Conservation (phyloP, 2,888 invertebrate genomes). For the Idaea biselata region DNA sequence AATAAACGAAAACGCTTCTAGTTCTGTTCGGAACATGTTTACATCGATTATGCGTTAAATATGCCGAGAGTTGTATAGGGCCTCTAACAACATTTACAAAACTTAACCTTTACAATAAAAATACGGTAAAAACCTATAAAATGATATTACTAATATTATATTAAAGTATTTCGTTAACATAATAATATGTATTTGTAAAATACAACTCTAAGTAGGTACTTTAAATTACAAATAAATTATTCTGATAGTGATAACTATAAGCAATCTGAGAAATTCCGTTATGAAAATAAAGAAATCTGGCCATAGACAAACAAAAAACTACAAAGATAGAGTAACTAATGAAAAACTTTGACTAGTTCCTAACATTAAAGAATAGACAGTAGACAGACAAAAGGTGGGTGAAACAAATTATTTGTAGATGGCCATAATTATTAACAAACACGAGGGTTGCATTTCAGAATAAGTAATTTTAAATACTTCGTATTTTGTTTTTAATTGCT, state of each 20-base stretch:
- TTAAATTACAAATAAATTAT: background rate
- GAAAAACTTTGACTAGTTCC: background rate
- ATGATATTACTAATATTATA: background rate
- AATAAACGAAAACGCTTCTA: no score
- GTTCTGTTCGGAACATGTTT: no score
- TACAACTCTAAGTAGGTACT: background rate
- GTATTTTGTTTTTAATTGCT: no score
- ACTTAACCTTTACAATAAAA: background rate
- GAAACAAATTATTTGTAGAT: background rate
- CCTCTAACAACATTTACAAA: background rate
- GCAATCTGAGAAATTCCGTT: background rate
- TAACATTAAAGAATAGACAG: background rate
- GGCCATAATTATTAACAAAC: background rate
- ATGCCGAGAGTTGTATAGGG: background rate
- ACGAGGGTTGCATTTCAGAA: background rate
- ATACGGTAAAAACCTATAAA: background rate
- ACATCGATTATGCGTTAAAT: background rate
- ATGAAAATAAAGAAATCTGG: background rate
- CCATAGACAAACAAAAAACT: background rate
- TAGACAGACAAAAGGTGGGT: background rate
- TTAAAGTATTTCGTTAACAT: background rate
- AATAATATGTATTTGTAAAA: background rate
- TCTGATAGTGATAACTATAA: background rate
- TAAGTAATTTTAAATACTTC: no score
- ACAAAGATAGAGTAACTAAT: background rate